Evolutionary conservation across 2,888 invertebrate genomes (phyloP).

Genomic region (Melipona beecheii): DNA sequence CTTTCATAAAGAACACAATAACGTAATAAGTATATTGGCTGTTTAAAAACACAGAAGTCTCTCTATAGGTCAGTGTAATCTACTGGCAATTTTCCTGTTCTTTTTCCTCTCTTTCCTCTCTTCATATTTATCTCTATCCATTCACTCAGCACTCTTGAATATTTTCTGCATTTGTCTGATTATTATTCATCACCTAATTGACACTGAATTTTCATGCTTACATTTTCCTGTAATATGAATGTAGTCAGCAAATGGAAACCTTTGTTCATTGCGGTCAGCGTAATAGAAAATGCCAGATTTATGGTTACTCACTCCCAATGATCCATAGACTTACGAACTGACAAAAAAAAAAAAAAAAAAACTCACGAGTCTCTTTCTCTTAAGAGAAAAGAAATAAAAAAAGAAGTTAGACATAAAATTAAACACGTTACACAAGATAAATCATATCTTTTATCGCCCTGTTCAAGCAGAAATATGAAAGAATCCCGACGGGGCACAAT

Average conservation of each 20-base stretch:
- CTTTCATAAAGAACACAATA: neutral
- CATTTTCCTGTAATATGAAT: neutral
- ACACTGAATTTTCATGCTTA: neutral
- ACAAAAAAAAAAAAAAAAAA: neutral
- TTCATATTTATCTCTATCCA: neutral
- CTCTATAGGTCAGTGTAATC: neutral
- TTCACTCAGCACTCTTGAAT: neutral
- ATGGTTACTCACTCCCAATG: neutral
- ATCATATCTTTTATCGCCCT: neutral
- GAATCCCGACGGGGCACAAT: conserved; percentile 39
- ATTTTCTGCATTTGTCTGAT: neutral
- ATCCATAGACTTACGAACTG: neutral
- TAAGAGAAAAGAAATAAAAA: too few relatives aligned
- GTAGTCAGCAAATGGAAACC: neutral
- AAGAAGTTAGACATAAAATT: neutral
- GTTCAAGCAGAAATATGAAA: neutral
- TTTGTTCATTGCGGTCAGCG: neutral
- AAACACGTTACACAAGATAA: neutral
- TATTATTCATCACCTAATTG: neutral
- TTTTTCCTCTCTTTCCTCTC: neutral
- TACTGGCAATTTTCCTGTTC: neutral
- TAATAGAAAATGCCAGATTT: neutral
- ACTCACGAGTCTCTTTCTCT: neutral
- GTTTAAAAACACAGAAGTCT: neutral
- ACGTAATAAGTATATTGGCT: neutral